Evolutionary conservation across 2,888 invertebrate genomes (phyloP), one percentile per base, ranked within the genome.

Genomic region (Scaeva pyrastri): DNA sequence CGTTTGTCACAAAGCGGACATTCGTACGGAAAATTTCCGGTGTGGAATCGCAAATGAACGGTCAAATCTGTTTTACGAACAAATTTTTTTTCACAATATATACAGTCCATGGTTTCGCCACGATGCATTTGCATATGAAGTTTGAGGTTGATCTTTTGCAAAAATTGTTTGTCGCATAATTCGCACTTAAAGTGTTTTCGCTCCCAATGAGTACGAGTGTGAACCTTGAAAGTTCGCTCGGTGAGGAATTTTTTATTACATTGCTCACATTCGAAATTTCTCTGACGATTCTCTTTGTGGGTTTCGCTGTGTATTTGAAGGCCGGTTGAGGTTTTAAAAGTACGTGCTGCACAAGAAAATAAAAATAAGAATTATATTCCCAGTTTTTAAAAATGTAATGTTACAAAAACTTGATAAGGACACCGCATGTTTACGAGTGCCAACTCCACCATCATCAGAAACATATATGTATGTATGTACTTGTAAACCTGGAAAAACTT

Each of bases 61-160:
- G 81, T 85, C 10, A 89, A 66, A 79, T 89, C 89, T 4, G 81
- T 88, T 45, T 88, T 88, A 0, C 89, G 88, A 16, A 89, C 89
- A 74, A 88, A 89, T 55, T 89, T 84, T 23, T 89, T 89, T 7
- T 85, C 88, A 19, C 89, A 89, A 55, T 89, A 84, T 8, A 88
- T 58, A 39, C 89, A 89, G 45, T 88, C 85, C 72, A 88, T 88
- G 1, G 89, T 89, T 55, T 88, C 88, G 1, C 89, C 89, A 14
- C 88, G 87, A 56, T 89, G 89, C 89, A 89, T 88, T 81, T 88
- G 89, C 89, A 89, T 88, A 14, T 89, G 89, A 16, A 89, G 75
- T 19, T 83, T 78, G 0, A 89, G 81, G 36, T 89, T 89, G 7
- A 88, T 74, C 39, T 89, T 88, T 39, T 88, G 89, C 56, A 88